A percentile compares a stretch with the other conserved stretches of the same genome.
These are phyloP conservation scores for Corythornis vintsioides DNA, from an alignment of 2,113 vertebrate species.

Conservation along the genomic window DNA sequence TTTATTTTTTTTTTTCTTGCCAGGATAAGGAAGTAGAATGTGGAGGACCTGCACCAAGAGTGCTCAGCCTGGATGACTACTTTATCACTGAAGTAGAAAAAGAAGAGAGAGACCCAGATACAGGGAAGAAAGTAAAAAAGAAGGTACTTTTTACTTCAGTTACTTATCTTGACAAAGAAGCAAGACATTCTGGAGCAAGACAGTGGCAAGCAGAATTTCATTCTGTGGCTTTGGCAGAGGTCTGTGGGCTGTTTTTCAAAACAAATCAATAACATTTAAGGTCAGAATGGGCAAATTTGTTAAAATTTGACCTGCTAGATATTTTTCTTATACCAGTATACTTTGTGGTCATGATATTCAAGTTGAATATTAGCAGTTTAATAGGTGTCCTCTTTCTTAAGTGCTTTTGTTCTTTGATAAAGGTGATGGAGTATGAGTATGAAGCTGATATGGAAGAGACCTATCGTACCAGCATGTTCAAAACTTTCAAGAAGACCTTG, in stretches of 20 bases:
- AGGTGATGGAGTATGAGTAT: slow-evolving; percentile 97
- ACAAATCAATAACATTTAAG: background rate
- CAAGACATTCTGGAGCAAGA: background rate
- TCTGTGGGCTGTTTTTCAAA: background rate
- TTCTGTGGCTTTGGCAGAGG: background rate
- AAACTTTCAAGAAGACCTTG: slow-evolving; percentile 97
- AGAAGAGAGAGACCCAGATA: slow-evolving; percentile 93
- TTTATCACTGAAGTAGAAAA: slow-evolving; percentile 98
- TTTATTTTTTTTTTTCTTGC: slow-evolving; percentile 8
- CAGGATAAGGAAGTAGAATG: slow-evolving; percentile 98
- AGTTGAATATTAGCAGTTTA: background rate
- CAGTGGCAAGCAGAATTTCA: background rate
- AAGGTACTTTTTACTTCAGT: slow-evolving; percentile 79
- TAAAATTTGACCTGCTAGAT: background rate
- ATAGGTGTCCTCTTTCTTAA: slow-evolving; percentile 11
- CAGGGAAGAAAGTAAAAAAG: slow-evolving; percentile 90
- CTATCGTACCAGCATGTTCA: slow-evolving; percentile 96
- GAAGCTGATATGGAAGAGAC: slow-evolving; percentile 98
- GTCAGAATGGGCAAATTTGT: background rate
- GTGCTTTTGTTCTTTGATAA: slow-evolving; percentile 22
- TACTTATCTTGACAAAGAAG: background rate
- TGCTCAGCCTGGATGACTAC: slow-evolving; percentile 96
- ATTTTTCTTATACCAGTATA: background rate
- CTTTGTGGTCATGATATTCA: background rate
- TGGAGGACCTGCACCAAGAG: slow-evolving; percentile 94